These are phyloP conservation scores for Hylomyscus alleni DNA, from an alignment of 2,797 vertebrate genomes.

Conservation along the genomic window DNA sequence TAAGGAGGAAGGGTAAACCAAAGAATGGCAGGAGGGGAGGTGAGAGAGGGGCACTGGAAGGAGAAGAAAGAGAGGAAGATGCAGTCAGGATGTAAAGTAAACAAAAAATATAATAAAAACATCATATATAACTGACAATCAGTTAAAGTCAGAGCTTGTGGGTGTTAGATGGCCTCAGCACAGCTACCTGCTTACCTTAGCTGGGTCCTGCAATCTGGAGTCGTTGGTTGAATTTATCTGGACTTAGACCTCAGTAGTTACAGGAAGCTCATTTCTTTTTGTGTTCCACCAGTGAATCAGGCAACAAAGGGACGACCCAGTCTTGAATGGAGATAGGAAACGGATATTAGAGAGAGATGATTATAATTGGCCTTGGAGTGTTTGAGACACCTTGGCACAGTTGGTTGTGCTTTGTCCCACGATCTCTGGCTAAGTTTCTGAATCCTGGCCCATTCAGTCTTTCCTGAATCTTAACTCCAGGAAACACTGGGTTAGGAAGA, in stretches of 20 bases:
- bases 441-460: background rate
- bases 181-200: background rate
- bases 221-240: background rate
- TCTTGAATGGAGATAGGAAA: background rate
- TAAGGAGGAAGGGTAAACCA: background rate
- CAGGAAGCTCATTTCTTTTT: background rate
- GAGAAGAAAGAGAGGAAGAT: background rate
- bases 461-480: slow-evolving; percentile 25
- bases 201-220: background rate
- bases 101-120: background rate
- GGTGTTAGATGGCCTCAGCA: background rate
- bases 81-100: background rate
- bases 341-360: background rate
- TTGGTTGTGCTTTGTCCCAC: background rate
- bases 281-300: background rate
- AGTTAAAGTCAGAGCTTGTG: rapidly evolving
- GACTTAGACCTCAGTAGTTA: background rate
- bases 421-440: slow-evolving; percentile 27
- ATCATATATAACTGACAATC: background rate
- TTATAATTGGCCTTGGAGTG: background rate
- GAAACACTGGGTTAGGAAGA: slow-evolving; percentile 68
- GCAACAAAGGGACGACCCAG: background rate
- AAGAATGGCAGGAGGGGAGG: background rate
- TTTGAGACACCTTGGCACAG: background rate
- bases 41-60: background rate